Evolutionary conservation across 2,888 invertebrate genomes (phyloP).

Genomic region (Thelaira solivaga): DNA sequence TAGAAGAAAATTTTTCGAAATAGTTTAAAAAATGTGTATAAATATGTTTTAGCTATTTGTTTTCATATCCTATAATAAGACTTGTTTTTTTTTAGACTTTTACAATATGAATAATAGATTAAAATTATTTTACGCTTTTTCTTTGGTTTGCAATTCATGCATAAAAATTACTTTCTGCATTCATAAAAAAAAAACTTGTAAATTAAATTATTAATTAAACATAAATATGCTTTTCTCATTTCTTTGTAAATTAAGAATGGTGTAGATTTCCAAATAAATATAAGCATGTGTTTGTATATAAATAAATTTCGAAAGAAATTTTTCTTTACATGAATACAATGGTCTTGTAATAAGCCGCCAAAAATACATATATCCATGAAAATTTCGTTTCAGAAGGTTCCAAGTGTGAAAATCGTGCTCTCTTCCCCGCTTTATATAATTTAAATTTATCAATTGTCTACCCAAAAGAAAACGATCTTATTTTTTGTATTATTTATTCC

Average conservation of each 20-base stretch:
- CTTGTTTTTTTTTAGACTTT: constrained; percentile 47
- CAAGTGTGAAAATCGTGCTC: too few relatives aligned
- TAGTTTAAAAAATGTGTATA: constrained; percentile 30
- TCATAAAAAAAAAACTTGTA: constrained; percentile 25
- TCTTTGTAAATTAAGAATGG: constrained; percentile 3
- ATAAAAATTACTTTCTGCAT: constrained; percentile 20
- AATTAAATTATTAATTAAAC: constrained; percentile 25
- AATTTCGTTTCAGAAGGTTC: too few relatives aligned
- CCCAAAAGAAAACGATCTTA: too few relatives aligned
- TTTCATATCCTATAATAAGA: constrained; percentile 44
- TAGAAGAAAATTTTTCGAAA: constrained; percentile 32
- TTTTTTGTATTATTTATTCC: too few relatives aligned
- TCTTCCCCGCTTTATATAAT: too few relatives aligned
- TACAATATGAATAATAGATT: constrained; percentile 18
- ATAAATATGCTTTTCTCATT: too few relatives aligned
- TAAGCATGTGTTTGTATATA: neutral
- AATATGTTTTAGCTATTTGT: constrained; percentile 15
- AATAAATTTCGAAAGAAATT: neutral
- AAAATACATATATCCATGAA: too few relatives aligned
- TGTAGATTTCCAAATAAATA: neutral
- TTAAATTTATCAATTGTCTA: too few relatives aligned
- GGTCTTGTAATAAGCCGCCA: too few relatives aligned
- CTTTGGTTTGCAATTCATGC: neutral
- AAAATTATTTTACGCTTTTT: constrained; percentile 30
- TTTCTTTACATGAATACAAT: neutral